Base-by-base conservation (phyloP, 2,888 invertebrate genomes). In the Cataglyphis cursor region DNA sequence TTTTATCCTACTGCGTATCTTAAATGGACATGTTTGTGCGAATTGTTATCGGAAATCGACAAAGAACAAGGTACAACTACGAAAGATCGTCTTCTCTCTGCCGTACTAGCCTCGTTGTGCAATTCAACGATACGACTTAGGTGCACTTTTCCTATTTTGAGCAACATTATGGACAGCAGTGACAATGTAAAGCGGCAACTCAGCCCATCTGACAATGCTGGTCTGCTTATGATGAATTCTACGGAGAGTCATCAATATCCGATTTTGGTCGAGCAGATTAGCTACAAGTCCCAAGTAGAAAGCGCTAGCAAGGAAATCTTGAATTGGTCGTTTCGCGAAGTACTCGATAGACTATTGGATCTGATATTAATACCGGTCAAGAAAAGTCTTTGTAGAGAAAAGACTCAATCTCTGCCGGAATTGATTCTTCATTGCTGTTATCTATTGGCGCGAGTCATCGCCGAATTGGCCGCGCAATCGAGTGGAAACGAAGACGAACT, bases 1-100 rank as follows among this genome's bases (percentile, higher is more conserved):
- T 99, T 99, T 95, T 99, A 98, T 95, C 99, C 99, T 0, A 99
- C 99, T 0, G 98, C 98, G 0, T 97, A 97, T 76, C 95, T 99
- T 74, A 99, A 99, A 94, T 99, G 99, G 99, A 97, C 97, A 88
- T 98, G 98, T 92, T 95, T 99, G 0, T 98, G 99, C 94, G 98
- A 98, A 91, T 95, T 98, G 84, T 95, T 98, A n/a, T 96, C 96
- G 41, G 96, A 97, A 93, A 96, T 96, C 92, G 96, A 96, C 84
- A 97, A 95, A 95, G 95, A 95, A 83, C 93, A 95, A 82, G 95
- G 95, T 4, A 93, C 92, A 24, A 93, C 95, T n/a, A 94, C 95
- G 68, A 96, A 95, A 88, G 97, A 97, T 91, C 96, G 97, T 76
- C 95, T 98, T 1, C 94, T 98, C 73, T 97, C 97, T 86, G 97